Conservation (phyloP, 2,113 vertebrate species). For the Mobula hypostoma region DNA sequence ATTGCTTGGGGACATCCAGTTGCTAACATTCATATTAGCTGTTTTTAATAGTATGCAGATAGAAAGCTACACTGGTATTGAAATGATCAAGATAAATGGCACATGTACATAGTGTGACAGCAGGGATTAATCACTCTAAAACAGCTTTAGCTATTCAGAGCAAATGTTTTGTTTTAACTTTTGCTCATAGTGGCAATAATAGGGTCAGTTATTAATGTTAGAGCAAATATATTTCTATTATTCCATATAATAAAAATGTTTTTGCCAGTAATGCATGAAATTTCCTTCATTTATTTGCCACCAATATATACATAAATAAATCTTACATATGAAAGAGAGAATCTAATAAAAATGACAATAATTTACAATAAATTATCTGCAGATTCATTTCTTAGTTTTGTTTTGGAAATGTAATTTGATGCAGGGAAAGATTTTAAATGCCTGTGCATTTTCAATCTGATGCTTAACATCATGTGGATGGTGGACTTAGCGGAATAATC, state of each 20-base stretch:
- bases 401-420: slow-evolving; percentile 13
- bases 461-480: neutral
- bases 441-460: neutral
- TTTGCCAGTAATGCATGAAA: neutral
- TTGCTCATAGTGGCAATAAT: slow-evolving; percentile 14
- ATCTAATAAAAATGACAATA: neutral
- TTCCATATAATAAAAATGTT: neutral
- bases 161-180: slow-evolving; percentile 14
- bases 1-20: neutral
- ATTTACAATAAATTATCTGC: neutral
- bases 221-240: neutral
- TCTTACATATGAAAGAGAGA: too few species aligned
- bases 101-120: neutral
- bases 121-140: slow-evolving; percentile 23
- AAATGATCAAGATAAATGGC: slow-evolving; percentile 12
- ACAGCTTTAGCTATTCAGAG: neutral
- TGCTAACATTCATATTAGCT: slow-evolving; percentile 4
- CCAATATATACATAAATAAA: neutral
- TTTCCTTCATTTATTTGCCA: neutral
- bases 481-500: neutral
- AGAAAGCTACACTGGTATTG: neutral
- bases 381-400: neutral
- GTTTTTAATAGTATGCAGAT: neutral
- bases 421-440: neutral
- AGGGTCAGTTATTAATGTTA: slow-evolving; percentile 24